Conservation (phyloP, 2,888 invertebrate genomes). For the Rambutsinella grinnellia region DNA sequence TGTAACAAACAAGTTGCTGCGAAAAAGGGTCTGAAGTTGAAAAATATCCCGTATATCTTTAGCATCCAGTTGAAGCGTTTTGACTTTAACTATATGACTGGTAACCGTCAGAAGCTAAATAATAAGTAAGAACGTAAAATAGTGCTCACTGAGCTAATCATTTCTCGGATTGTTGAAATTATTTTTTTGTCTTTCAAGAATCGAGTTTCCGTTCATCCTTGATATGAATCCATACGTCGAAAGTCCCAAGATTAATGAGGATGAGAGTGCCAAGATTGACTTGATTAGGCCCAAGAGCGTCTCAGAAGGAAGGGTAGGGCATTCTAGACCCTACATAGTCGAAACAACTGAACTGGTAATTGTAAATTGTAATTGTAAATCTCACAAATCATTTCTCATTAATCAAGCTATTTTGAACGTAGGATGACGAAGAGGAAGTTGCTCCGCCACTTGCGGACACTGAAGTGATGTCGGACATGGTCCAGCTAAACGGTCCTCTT, state of each 20-base stretch:
- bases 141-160: too few species aligned
- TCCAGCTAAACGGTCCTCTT: conserved; percentile 75
- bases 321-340: conserved; percentile 58
- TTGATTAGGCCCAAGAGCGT: conserved; percentile 21
- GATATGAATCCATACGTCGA: conserved; percentile 55
- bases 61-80: conserved; percentile 90
- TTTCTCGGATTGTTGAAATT: background rate
- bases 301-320: conserved; percentile 22
- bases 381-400: background rate
- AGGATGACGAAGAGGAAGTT: conserved; percentile 10
- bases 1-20: conserved; percentile 90
- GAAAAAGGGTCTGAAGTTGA: conserved; percentile 89
- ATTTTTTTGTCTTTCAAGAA: conserved; percentile 27
- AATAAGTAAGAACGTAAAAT: conserved; percentile 33
- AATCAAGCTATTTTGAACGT: background rate
- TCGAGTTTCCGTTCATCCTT: conserved; percentile 39
- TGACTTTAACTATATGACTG: conserved; percentile 78
- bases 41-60: conserved; percentile 86
- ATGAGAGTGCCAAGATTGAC: conserved; percentile 18
- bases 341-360: too few species aligned
- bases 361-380: background rate
- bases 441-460: background rate
- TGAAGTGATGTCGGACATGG: conserved; percentile 19
- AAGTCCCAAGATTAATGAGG: conserved; percentile 13
- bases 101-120: conserved; percentile 46